Conservation (phyloP, 2,888 invertebrate genomes). For the Eupithecia dodoneata region DNA sequence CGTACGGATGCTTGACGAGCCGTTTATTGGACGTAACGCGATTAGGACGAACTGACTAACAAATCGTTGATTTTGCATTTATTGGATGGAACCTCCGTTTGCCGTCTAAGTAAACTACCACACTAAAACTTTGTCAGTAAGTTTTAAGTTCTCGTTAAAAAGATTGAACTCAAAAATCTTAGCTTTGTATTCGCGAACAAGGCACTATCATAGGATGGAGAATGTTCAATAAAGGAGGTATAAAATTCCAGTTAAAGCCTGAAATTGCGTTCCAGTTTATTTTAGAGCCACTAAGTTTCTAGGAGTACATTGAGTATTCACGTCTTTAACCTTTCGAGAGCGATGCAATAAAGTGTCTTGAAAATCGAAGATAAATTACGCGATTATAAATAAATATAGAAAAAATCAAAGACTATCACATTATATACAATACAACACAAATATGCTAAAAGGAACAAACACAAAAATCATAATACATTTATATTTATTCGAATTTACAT, state of each 20-base stretch:
- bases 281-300: conserved; percentile 5
- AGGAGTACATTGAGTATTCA: not conserved
- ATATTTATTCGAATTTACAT: not conserved
- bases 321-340: conserved; percentile 5
- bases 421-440: too few relatives aligned
- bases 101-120: not conserved
- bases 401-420: too few relatives aligned
- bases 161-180: not conserved
- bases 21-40: too few relatives aligned
- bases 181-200: not conserved
- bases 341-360: not conserved
- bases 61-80: not conserved
- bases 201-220: not conserved
- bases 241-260: conserved; percentile 1
- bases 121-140: not conserved
- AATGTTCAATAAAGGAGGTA: conserved; percentile 3
- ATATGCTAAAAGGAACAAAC: too few relatives aligned
- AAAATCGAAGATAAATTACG: not conserved
- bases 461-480: too few relatives aligned
- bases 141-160: not conserved
- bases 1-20: too few relatives aligned
- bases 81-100: not conserved
- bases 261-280: conserved; percentile 13
- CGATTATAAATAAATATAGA: too few relatives aligned
- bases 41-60: too few relatives aligned